phyloP scores from a whole-genome alignment of 2,888 invertebrate genomes.

The Asteroscopus sphinx region DNA sequence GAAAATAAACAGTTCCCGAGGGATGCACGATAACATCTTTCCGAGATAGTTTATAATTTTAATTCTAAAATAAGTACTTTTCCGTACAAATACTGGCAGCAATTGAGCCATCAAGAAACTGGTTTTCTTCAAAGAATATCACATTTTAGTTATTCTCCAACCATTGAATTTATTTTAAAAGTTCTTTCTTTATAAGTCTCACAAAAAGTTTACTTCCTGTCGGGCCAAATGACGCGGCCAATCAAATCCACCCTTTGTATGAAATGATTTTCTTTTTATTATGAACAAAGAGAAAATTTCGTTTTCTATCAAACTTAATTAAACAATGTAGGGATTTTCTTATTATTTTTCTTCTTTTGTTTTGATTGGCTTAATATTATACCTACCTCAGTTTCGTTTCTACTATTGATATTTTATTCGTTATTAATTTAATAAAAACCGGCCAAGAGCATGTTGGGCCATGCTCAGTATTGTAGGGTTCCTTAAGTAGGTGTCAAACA shows the following conservation, averaged over 20 bases:
- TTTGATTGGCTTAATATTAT: conserved; percentile 55
- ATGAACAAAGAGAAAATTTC: conserved; percentile 66
- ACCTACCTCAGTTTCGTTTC: conserved; percentile 34
- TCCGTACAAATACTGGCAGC: too few relatives aligned
- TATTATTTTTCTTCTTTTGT: conserved; percentile 57
- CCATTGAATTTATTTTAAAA: conserved; percentile 27
- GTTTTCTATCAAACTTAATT: conserved; percentile 70
- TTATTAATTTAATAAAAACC: conserved; percentile 18
- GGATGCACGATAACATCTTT: too few relatives aligned
- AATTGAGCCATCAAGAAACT: too few relatives aligned
- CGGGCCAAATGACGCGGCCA: conserved; percentile 53
- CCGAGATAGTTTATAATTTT: too few relatives aligned
- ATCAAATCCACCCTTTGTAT: conserved; percentile 60
- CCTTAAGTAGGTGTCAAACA: too few relatives aligned
- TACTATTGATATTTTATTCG: conserved; percentile 23
- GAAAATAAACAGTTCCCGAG: too few relatives aligned
- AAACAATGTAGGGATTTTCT: conserved; percentile 60
- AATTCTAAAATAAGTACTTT: too few relatives aligned
- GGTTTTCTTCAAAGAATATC: background rate
- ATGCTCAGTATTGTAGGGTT: too few relatives aligned
- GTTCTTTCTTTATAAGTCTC: conserved; percentile 14
- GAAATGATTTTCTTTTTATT: conserved; percentile 61
- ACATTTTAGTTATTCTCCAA: background rate
- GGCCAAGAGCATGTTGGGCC: too few relatives aligned
- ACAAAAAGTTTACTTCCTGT: conserved; percentile 33